Conservation (phyloP, 2,888 invertebrate species). For the Callyntrura guangdongensis region DNA sequence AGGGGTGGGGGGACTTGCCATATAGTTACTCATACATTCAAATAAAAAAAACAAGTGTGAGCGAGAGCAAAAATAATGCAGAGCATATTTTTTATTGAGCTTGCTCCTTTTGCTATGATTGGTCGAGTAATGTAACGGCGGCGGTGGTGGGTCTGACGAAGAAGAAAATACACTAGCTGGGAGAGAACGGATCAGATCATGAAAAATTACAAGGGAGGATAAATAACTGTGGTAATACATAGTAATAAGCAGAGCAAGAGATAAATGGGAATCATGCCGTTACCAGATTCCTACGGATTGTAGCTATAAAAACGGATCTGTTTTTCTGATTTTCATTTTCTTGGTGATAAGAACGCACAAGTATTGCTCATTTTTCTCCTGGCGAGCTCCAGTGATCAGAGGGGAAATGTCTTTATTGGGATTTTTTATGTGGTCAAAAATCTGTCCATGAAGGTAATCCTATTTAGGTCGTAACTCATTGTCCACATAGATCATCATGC, state of each 20-base stretch:
- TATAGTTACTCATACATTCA: background rate
- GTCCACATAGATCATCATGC: background rate
- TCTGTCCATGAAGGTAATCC: slow-evolving; percentile 9
- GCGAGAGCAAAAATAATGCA: slow-evolving; percentile 28
- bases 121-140: too few relatives aligned
- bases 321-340: background rate
- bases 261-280: slow-evolving; percentile 34
- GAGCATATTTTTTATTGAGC: background rate
- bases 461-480: slow-evolving; percentile 12
- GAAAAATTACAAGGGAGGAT: slow-evolving; percentile 27
- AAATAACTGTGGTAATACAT: slow-evolving; percentile 27
- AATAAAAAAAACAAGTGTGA: slow-evolving; percentile 36
- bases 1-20: too few relatives aligned
- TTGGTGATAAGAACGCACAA: background rate
- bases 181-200: background rate
- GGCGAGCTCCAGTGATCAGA: background rate
- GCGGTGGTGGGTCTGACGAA: too few relatives aligned
- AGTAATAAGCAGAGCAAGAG: background rate
- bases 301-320: slow-evolving; percentile 26
- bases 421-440: too few relatives aligned
- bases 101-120: too few relatives aligned
- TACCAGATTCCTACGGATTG: slow-evolving; percentile 29
- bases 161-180: too few relatives aligned
- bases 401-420: background rate
- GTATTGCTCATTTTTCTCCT: background rate